These are phyloP conservation scores for Margaritifera margaritifera DNA, from an alignment of 2,888 invertebrate species.

Conservation along the genomic window DNA sequence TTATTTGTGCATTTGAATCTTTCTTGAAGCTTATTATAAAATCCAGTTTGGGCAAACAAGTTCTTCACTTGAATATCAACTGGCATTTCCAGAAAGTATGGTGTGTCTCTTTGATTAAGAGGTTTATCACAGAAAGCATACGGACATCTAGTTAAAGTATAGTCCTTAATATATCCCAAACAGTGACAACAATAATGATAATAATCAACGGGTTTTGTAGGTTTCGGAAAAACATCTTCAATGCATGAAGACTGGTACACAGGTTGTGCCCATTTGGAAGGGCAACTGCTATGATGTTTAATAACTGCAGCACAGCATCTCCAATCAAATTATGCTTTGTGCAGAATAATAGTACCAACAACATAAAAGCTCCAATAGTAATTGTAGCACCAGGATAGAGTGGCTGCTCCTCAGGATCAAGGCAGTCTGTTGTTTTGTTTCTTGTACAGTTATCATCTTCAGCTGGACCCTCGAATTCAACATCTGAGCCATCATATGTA, in stretches of 20 bases:
- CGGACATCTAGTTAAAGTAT: slow-evolving; percentile 3
- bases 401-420: slow-evolving; percentile 5
- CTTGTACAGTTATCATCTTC: too few relatives aligned
- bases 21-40: slow-evolving; percentile 9
- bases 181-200: slow-evolving; percentile 20
- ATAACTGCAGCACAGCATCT: slow-evolving; percentile 16
- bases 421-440: too few relatives aligned
- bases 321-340: slow-evolving; percentile 24
- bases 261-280: slow-evolving; percentile 17
- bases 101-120: neutral
- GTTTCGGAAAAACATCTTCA: slow-evolving; percentile 15
- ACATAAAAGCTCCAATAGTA: slow-evolving; percentile 27
- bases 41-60: slow-evolving; percentile 8
- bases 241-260: slow-evolving; percentile 11
- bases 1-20: slow-evolving; percentile 2
- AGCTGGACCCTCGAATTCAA: too few relatives aligned
- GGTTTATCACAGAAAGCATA: slow-evolving; percentile 5
- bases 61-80: slow-evolving; percentile 10
- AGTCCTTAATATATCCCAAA: slow-evolving; percentile 4
- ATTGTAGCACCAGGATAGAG: slow-evolving; percentile 21
- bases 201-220: slow-evolving; percentile 23
- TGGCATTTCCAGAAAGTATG: slow-evolving; percentile 28
- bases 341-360: slow-evolving; percentile 21
- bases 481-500: too few relatives aligned
- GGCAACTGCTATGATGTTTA: slow-evolving; percentile 9